A percentile compares a stretch with the other conserved stretches of the same genome.
phyloP scores from a whole-genome alignment of 2,113 vertebrate species.

The Prolemur simus region DNA sequence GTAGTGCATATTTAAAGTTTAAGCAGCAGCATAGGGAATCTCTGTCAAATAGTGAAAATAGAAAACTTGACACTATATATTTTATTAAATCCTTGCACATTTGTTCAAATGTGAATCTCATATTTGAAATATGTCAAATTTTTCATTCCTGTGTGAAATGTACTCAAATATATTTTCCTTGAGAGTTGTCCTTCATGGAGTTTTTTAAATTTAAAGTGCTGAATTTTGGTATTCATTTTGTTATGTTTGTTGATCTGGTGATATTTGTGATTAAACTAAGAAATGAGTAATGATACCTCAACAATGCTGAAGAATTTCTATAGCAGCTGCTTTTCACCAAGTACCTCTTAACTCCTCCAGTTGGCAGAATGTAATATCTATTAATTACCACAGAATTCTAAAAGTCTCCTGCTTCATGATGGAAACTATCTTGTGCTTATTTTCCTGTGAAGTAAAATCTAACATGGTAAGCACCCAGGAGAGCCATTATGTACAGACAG shows the following conservation, averaged over 20 bases:
- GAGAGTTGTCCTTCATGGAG: conserved; percentile 16
- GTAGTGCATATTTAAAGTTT: background rate
- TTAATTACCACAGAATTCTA: conserved; percentile 75
- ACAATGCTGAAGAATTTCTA: conserved; percentile 5
- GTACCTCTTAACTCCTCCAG: conserved; percentile 69
- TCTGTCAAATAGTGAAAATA: conserved; percentile 49
- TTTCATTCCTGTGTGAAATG: conserved; percentile 65
- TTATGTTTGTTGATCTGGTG: conserved; percentile 2
- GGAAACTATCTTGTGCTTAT: conserved; percentile 65
- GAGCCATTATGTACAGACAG: conserved; percentile 62
- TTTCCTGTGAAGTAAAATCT: conserved; percentile 71
- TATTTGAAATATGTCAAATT: conserved; percentile 29
- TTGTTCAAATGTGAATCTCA: conserved; percentile 41
- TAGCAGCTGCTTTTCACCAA: conserved; percentile 55
- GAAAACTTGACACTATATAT: conserved; percentile 32
- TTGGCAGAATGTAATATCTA: conserved; percentile 57
- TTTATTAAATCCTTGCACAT: conserved; percentile 50
- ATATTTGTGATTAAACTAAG: conserved; percentile 29
- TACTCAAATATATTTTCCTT: conserved; percentile 62
- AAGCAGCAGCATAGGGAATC: background rate
- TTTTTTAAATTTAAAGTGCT: conserved; percentile 4
- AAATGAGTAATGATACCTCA: background rate
- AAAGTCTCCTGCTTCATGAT: conserved; percentile 71
- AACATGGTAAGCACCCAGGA: conserved; percentile 66
- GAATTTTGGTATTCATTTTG: conserved; percentile 51